Base-by-base conservation (phyloP, 2,888 invertebrate genomes). In the Herminia tarsipennalis region DNA sequence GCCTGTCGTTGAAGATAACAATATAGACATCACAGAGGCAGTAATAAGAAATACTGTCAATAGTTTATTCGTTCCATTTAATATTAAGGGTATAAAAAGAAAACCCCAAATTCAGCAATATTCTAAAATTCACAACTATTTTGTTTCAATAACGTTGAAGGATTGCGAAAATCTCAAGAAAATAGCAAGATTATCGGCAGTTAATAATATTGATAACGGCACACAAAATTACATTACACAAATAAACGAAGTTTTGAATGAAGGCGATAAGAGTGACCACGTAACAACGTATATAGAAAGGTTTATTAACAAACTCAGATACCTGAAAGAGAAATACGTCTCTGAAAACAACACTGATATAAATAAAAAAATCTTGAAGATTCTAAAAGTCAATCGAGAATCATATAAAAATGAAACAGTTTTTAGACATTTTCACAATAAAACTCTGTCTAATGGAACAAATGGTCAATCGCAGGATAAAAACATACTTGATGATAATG, bases 61-160 rank as follows among this genome's bases (percentile, higher is more conserved):
- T n/a, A n/a, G n/a, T n/a, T n/a, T n/a, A n/a, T n/a, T n/a, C n/a
- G n/a, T n/a, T n/a, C n/a, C n/a, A n/a, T n/a, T n/a, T n/a, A n/a
- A n/a, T n/a, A n/a, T n/a, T n/a, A n/a, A n/a, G n/a, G n/a, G n/a
- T n/a, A n/a, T n/a, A n/a, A n/a, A n/a, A n/a, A n/a, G n/a, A n/a
- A n/a, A n/a, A n/a, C n/a, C n/a, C n/a, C n/a, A n/a, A n/a, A n/a
- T n/a, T n/a, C n/a, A n/a, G n/a, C n/a, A n/a, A n/a, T n/a, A n/a
- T n/a, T n/a, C n/a, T n/a, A n/a, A n/a, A n/a, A 70, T 83, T 32
- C 79, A 83, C 56, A 76, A 82, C 30, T 78, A 72, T 48, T 81
- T 87, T 25, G 57, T 72, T 4, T 70, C 76, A 20, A 57, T 80
- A 20, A 76, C 79, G 12, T 54, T 73, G 16, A 66, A 70, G 58